Base-by-base conservation (phyloP, 2,113 vertebrate genomes). In the Syngnathus scovelli region DNA sequence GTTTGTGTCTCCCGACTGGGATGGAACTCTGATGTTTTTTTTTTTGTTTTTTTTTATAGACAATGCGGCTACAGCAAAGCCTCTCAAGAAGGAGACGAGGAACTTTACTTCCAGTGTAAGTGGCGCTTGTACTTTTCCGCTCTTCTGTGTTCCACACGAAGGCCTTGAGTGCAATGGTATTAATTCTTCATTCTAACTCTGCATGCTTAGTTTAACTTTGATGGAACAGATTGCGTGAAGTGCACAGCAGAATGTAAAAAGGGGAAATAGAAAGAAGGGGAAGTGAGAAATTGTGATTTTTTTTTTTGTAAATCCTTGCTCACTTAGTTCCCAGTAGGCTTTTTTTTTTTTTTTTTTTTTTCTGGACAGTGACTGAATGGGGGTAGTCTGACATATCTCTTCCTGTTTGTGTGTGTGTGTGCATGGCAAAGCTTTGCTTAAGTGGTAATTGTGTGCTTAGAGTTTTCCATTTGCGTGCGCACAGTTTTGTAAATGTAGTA, bases 61-160 rank as follows among this genome's bases (percentile, higher is more conserved):
- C 94, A 95, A 69, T 96, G 94, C 59, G 93, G 93, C 58, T 96
- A 95, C 91, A 95, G 93, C 86, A 96, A 96, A 71, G 92, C 94
- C 70, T 95, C 92, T 82, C 94, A 95, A 80, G 94, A 96, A 2
- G 94, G 94, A 64, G 94, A 95, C 0, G 94, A 96, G 81, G 94
- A 96, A 78, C 92, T 95, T 9, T 96, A 95, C 89, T 96, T 96
- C 84, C 94, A 96, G 19, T 94, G 93, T 94, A 79, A 94, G 93
- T 93, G 77, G 75, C 70, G 19, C 7, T 58, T 33, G 12, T 16
- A 2, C 37, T 36, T n/a, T 56, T 54, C n/a, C 5, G 33, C 5
- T 16, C 15, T 36, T 38, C 37, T 38, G 41, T 11, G 41, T 10
- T 11, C 8, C 38, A 55, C 33, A 5, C 76, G 58, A 69, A 68